Evolutionary conservation across 1,140 invertebrate genomes (phyloP), one percentile per base, ranked within the genome.

Genomic region (Stratiolaelaps scimitus): DNA sequence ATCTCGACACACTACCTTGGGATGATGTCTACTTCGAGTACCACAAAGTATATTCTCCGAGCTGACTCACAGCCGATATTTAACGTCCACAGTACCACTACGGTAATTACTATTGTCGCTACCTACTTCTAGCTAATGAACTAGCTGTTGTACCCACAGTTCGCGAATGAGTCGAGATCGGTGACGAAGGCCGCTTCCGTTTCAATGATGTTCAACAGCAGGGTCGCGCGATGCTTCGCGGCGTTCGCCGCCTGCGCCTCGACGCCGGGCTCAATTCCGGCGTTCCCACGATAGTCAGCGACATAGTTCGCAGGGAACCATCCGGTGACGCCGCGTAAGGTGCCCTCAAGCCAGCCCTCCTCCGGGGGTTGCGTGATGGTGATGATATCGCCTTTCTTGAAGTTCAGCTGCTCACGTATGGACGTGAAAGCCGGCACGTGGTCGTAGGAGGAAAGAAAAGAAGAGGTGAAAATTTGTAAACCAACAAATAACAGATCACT

Each of bases 271-370:
- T 40, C 34, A 10, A 40, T 10, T 4, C 34, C 34, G 10, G 34
- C 34, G 10, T 40, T 40, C 74, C 85, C 34, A 4, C 34, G 10
- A 40, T 40, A 40, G 10, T 40, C 34, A 40, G 10, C 86, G 5
- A 95, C 92, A 80, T 93, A 97, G 78, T 94, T 95, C 75, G 93
- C 90, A 13, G 94, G 94, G 78, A 98, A 98, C 85, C 96, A 89
- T 71, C 94, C 94, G 66, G 85, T 84, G 71, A 86, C 83, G 53
- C 88, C 88, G 70, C 82, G 81, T 23, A 96, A 76, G n/a, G 85
- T 88, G 5, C 94, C 94, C 78, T 93, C 85, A 89, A 89, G 97
- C 94, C 94, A 98, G 65, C 93, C 93, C 34, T 87, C 92, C 56
- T 86, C 81, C 72, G 80, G 67, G 29, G 73, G 69, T 72, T 92